phyloP scores from a whole-genome alignment of 1,140 invertebrate genomes.

The Drosophila pachea region DNA sequence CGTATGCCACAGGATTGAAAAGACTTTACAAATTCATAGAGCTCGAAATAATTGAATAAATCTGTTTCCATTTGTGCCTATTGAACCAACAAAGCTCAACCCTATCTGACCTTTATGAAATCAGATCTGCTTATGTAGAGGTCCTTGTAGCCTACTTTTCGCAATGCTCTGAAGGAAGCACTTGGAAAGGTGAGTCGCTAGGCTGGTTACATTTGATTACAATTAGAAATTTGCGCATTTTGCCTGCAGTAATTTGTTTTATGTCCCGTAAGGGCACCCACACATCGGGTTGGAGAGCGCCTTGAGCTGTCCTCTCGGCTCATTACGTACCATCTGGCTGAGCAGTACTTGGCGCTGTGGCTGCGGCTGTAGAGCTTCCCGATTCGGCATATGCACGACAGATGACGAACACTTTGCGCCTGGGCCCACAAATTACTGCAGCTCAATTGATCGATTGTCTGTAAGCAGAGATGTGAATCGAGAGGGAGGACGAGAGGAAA shows the following conservation, averaged over 20 bases:
- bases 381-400: slow-evolving; percentile 50
- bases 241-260: slow-evolving; percentile 18
- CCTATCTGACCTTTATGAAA: no score
- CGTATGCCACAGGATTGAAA: slow-evolving; percentile 4
- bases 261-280: slow-evolving; percentile 7
- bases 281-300: background rate
- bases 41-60: no score
- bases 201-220: background rate
- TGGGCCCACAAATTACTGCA: slow-evolving; percentile 74
- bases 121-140: no score
- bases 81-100: no score
- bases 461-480: slow-evolving; percentile 39
- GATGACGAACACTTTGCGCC: slow-evolving; percentile 67
- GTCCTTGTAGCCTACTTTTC: no score
- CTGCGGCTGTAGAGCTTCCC: background rate
- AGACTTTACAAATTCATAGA: no score
- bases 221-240: background rate
- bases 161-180: no score
- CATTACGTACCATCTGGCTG: background rate
- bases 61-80: no score
- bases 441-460: slow-evolving; percentile 75
- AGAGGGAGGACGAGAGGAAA: background rate
- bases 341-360: slow-evolving; percentile 30
- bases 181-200: no score
- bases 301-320: background rate